Conservation (phyloP, 35 echinoderm and acorn worm genomes). For the Amphiura filiformis region DNA sequence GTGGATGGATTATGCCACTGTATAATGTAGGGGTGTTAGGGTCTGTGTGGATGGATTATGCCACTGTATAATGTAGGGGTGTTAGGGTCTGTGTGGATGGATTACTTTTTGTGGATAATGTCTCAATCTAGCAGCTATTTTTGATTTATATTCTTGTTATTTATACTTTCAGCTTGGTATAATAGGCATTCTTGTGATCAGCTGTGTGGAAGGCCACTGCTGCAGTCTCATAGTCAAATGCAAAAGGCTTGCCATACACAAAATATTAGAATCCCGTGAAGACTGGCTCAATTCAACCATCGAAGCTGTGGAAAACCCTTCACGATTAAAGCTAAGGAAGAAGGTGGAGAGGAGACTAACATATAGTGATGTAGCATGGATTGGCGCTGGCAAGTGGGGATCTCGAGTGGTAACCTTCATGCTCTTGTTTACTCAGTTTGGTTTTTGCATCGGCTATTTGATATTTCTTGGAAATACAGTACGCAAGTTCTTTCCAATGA, state of each 20-base stretch:
- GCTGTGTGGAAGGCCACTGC: slow-evolving; percentile 64
- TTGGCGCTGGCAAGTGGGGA: slow-evolving; percentile 53
- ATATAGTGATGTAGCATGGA: slow-evolving; percentile 66
- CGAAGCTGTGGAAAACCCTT: not conserved
- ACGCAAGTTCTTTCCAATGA: slow-evolving; percentile 50
- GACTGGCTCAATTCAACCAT: not conserved
- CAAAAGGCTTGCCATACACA: slow-evolving; percentile 65
- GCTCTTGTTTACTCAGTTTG: slow-evolving; percentile 87
- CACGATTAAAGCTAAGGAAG: slow-evolving; percentile 13
- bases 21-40: no score
- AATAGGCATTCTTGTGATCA: slow-evolving; percentile 51
- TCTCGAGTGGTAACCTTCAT: slow-evolving; percentile 39
- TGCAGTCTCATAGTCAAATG: slow-evolving; percentile 94
- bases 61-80: not conserved
- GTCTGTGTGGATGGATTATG: not conserved
- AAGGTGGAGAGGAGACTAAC: slow-evolving; percentile 61
- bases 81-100: no score
- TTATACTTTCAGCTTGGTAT: not conserved
- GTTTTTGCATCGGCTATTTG: slow-evolving; percentile 86
- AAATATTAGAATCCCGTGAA: slow-evolving; percentile 7
- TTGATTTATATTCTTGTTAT: not conserved
- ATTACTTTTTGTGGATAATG: no score
- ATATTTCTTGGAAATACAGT: slow-evolving; percentile 92
- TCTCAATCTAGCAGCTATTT: not conserved
- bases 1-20: not conserved